phyloP scores from a whole-genome alignment of 2,797 vertebrate species.

The Lepilemur ruficaudatus region DNA sequence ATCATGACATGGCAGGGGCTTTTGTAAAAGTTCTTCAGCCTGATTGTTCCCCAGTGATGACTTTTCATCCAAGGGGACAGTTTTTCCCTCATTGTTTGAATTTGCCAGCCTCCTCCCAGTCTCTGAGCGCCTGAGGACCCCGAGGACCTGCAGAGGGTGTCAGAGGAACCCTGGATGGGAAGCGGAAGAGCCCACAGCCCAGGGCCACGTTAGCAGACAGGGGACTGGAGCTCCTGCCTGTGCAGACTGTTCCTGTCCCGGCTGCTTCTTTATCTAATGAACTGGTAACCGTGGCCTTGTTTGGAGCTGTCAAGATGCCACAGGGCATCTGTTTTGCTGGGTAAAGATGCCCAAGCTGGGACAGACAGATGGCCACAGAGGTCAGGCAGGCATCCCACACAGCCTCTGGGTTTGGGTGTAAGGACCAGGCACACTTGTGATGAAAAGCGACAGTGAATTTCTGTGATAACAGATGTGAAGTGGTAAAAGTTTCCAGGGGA shows the following conservation, averaged over 20 bases:
- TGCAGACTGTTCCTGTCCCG: background rate
- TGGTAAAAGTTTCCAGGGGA: background rate
- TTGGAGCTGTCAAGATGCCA: background rate
- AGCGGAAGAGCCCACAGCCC: rapidly evolving
- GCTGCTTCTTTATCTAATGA: background rate
- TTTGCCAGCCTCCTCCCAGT: background rate
- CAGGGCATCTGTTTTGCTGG: background rate
- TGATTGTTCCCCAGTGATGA: background rate
- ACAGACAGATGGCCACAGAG: background rate
- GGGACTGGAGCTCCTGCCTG: rapidly evolving
- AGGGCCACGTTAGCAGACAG: too few relatives aligned
- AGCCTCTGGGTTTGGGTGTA: background rate
- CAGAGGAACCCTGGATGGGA: background rate
- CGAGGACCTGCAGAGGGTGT: background rate
- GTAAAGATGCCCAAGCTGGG: background rate
- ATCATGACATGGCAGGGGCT: background rate
- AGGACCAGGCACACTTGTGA: background rate
- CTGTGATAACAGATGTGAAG: background rate
- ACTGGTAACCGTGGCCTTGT: background rate
- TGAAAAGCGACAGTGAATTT: background rate
- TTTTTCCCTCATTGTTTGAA: background rate
- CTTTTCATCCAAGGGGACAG: background rate
- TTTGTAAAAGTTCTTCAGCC: background rate
- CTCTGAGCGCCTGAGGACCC: background rate
- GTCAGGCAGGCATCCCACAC: background rate